These are phyloP conservation scores for Cetonia aurata DNA, from an alignment of 2,888 invertebrate species.

Conservation along the genomic window DNA sequence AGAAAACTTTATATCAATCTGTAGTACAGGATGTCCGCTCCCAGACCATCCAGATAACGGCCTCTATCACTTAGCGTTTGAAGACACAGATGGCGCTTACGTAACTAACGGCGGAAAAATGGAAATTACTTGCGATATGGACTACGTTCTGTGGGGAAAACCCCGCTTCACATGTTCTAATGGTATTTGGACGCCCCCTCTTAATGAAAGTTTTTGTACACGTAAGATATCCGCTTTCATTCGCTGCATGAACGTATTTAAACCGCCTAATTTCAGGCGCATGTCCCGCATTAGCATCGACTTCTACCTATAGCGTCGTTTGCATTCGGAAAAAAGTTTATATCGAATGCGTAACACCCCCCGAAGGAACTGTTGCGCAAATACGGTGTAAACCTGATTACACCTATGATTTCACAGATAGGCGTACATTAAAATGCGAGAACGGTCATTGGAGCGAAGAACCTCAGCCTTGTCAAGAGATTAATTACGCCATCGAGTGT, in stretches of 20 bases:
- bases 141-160: background rate
- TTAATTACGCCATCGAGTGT: conserved; percentile 5
- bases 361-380: conserved; percentile 14
- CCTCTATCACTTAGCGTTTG: background rate
- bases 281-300: background rate
- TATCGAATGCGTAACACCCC: background rate
- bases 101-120: background rate
- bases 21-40: background rate
- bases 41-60: background rate
- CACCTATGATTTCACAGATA: too few species aligned
- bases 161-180: background rate
- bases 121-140: background rate
- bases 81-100: background rate
- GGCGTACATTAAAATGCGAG: background rate
- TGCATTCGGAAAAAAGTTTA: background rate
- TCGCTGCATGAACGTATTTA: background rate
- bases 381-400: conserved; percentile 1
- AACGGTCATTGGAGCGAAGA: conserved; percentile 14
- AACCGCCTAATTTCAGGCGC: background rate
- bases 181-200: background rate
- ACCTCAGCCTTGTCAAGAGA: background rate
- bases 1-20: background rate
- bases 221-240: background rate
- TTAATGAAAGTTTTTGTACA: conserved; percentile 2
- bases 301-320: conserved; percentile 7